These are phyloP conservation scores for Hirtodrosophila histrioides DNA, from an alignment of 2,888 invertebrate genomes.

Conservation along the genomic window DNA sequence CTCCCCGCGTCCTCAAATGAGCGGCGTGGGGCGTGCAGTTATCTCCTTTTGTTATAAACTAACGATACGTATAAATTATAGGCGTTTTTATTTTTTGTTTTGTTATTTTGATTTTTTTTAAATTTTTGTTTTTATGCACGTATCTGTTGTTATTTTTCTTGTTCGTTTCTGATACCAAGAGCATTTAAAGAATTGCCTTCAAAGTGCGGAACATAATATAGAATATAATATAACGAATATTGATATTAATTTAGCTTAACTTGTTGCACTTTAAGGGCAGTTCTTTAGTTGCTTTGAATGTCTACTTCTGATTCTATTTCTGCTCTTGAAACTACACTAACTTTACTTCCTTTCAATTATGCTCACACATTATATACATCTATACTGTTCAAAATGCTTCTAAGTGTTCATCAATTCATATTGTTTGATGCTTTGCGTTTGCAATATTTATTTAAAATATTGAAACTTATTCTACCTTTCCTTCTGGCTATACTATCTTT, in stretches of 20 bases:
- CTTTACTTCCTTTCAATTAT: slow-evolving; percentile 14
- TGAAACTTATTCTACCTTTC: slow-evolving; percentile 40
- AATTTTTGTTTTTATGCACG: slow-evolving; percentile 39
- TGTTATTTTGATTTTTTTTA: background rate
- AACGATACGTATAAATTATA: slow-evolving; percentile 45
- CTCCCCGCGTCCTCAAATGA: slow-evolving; percentile 13
- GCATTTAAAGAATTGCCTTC: slow-evolving; percentile 9
- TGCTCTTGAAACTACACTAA: slow-evolving; percentile 16
- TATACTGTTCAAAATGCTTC: slow-evolving; percentile 53
- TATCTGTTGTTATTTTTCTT: slow-evolving; percentile 30
- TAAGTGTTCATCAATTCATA: slow-evolving; percentile 71
- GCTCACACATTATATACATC: slow-evolving; percentile 7
- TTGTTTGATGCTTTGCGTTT: slow-evolving; percentile 69
- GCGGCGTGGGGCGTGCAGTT: slow-evolving; percentile 45
- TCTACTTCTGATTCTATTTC: slow-evolving; percentile 33
- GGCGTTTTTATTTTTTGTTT: slow-evolving; percentile 14
- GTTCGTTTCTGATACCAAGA: slow-evolving; percentile 7
- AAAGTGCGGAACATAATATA: background rate
- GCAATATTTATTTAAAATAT: slow-evolving; percentile 54
- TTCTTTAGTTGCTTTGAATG: slow-evolving; percentile 28
- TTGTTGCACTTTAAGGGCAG: slow-evolving; percentile 16
- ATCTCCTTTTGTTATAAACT: slow-evolving; percentile 68
- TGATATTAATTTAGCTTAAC: background rate
- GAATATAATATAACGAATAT: no score
- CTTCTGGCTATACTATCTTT: slow-evolving; percentile 60